These are phyloP conservation scores for Ophion ventricosus DNA, from an alignment of 2,888 invertebrate species.

Conservation along the genomic window DNA sequence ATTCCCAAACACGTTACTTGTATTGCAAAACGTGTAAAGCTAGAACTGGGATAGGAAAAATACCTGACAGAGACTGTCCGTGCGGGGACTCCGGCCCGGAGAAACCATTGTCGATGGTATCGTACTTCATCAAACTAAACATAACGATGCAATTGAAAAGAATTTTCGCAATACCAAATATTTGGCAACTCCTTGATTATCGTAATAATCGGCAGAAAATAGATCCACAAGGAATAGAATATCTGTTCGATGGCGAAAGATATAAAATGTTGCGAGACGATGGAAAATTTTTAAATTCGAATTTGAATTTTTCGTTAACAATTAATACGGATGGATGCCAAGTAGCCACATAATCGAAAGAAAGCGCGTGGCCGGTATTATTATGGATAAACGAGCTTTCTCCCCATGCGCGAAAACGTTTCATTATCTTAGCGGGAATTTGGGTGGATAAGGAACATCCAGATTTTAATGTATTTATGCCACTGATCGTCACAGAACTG, in stretches of 20 bases:
- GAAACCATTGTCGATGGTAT: conserved; percentile 24
- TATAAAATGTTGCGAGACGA: conserved; percentile 41
- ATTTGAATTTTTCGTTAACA: conserved; percentile 49
- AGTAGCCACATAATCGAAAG: conserved; percentile 48
- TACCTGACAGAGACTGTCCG: conserved; percentile 23
- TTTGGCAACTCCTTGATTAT: conserved; percentile 44
- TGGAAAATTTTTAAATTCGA: conserved; percentile 33
- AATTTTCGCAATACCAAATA: conserved; percentile 34
- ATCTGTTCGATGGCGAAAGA: conserved; percentile 50
- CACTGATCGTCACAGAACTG: conserved; percentile 23
- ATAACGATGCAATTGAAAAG: conserved; percentile 31
- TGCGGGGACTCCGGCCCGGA: conserved; percentile 22
- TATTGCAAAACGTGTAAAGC: conserved; percentile 41
- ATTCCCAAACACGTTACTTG: conserved; percentile 29
- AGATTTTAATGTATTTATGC: not conserved
- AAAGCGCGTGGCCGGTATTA: conserved; percentile 55
- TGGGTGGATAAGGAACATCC: conserved; percentile 52
- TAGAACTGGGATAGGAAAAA: conserved; percentile 18
- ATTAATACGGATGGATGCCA: conserved; percentile 57
- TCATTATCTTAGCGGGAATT: conserved; percentile 53
- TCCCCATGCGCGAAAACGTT: conserved; percentile 50
- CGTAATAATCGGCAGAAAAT: conserved; percentile 22
- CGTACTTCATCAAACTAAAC: conserved; percentile 31
- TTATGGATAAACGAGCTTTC: conserved; percentile 47
- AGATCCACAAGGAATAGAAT: conserved; percentile 41